phyloP scores from a whole-genome alignment of 1,140 invertebrate species.

The Caligus rogercresseyi region DNA sequence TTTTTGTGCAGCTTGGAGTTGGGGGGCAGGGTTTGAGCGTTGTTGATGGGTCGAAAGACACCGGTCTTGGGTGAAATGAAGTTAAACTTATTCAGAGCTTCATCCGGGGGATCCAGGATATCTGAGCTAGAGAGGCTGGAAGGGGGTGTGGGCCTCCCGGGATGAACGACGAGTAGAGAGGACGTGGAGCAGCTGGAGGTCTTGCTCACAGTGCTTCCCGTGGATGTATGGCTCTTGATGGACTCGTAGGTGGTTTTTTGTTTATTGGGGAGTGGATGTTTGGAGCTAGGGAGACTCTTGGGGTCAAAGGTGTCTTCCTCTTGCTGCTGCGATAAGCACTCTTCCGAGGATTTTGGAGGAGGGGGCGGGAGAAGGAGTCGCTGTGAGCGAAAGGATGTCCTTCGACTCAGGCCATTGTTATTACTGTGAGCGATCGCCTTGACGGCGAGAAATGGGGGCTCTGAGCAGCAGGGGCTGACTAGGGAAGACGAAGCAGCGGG shows the following conservation, averaged over 20 bases:
- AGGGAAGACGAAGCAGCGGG: neutral
- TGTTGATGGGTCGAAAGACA: neutral
- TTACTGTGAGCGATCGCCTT: too few species aligned
- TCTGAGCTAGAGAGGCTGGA: neutral
- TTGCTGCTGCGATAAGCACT: neutral
- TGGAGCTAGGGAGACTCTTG: neutral
- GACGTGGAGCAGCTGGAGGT: neutral
- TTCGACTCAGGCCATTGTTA: slow-evolving; percentile 11
- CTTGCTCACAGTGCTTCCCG: neutral
- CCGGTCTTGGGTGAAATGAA: neutral
- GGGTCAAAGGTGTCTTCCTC: neutral
- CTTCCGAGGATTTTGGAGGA: neutral
- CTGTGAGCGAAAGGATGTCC: slow-evolving; percentile 12
- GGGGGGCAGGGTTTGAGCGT: neutral
- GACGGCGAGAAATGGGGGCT: neutral
- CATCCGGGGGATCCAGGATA: neutral
- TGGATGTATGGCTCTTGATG: neutral
- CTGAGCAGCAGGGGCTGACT: neutral
- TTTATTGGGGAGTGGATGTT: neutral
- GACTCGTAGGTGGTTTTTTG: neutral
- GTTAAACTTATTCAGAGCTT: neutral
- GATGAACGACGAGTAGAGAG: neutral
- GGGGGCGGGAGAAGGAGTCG: neutral
- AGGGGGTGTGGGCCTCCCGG: neutral
- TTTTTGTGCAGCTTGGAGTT: neutral